These are phyloP conservation scores for Drosophila arawakana DNA, from an alignment of 1,140 invertebrate genomes.

Conservation along the genomic window DNA sequence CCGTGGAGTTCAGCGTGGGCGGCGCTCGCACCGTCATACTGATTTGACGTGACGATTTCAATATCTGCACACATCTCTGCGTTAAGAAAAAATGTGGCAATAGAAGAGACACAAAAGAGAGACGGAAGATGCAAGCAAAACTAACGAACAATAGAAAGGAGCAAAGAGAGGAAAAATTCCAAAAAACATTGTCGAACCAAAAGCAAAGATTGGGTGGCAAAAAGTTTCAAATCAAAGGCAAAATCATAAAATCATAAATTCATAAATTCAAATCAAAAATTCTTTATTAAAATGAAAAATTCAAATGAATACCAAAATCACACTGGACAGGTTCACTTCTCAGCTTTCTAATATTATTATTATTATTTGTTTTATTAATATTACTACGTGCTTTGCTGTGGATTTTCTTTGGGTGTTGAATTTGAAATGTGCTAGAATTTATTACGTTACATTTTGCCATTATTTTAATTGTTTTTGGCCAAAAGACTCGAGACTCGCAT, in stretches of 20 bases:
- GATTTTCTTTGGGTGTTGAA: constrained; percentile 34
- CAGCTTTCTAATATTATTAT: neutral
- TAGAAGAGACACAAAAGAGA: constrained; percentile 84
- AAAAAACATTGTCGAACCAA: constrained; percentile 38
- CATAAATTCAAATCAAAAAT: neutral
- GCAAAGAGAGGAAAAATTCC: constrained; percentile 34
- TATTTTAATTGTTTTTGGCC: constrained; percentile 69
- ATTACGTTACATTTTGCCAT: constrained; percentile 44
- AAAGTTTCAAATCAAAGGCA: constrained; percentile 10
- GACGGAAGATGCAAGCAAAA: constrained; percentile 73
- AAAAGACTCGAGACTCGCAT: constrained; percentile 46
- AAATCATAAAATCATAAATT: neutral
- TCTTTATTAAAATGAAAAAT: constrained; percentile 32
- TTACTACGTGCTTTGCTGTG: constrained; percentile 9
- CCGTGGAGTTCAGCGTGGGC: constrained; percentile 84
- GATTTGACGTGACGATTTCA: constrained; percentile 93
- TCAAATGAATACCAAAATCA: constrained; percentile 37
- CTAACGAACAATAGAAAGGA: constrained; percentile 65
- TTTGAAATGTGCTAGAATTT: constrained; percentile 23
- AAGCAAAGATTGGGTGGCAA: constrained; percentile 41
- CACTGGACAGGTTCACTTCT: neutral
- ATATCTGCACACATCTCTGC: constrained; percentile 89
- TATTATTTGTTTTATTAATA: neutral
- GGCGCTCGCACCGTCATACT: constrained; percentile 94
- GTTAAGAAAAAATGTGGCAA: constrained; percentile 85